Base-by-base conservation (phyloP, 2,797 vertebrate genomes). In the Peromyscus eremicus region DNA sequence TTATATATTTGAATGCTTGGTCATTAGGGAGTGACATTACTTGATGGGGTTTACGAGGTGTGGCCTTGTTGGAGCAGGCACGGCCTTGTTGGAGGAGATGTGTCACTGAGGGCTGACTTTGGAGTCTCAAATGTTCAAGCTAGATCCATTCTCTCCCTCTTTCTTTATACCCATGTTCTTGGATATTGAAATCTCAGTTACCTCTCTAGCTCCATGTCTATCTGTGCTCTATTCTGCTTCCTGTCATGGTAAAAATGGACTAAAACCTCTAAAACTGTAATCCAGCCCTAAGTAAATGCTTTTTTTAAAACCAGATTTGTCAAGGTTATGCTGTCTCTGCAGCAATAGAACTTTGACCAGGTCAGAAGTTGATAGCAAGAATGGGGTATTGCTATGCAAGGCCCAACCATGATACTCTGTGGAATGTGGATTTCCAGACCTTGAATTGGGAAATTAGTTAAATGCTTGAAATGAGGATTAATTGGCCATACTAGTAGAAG, bases 331-430 rank as follows among this genome's bases (percentile, higher is more conserved):
- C 2, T 64, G 60, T 64, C 13, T 40, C 14, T 5, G 32, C 9
- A 64, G 8, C 4, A 64, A 46, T 3, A 46, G 5, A 83, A 27
- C 14, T 64, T 32, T 83, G 3, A 83, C 5, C 5, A 83, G 43
- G 27, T 32, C 37, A 43, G 40, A 83, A 64, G 2, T 43, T 43
- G 57, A 27, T 19, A 43, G 16, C 37, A 32, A 5, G 16, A 43
- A 27, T 19, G 14, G 4, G 25, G 5, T 32, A 21, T 64, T 32
- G 27, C 0, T 10, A 7, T 16, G 13, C 37, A 0, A 2, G 25
- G 5, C 2, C 1, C 10, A 9, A 64, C 57, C 60, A 29, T 6
- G 16, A 1, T 43, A 37, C 60, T 83, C 19, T 11, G 37, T 0
- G 10, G 3, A 64, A 32, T 32, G 60, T 12, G 3, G 1, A 62